Base-by-base conservation (phyloP, 2,797 vertebrate genomes). In the Ctenopoma multispine region DNA sequence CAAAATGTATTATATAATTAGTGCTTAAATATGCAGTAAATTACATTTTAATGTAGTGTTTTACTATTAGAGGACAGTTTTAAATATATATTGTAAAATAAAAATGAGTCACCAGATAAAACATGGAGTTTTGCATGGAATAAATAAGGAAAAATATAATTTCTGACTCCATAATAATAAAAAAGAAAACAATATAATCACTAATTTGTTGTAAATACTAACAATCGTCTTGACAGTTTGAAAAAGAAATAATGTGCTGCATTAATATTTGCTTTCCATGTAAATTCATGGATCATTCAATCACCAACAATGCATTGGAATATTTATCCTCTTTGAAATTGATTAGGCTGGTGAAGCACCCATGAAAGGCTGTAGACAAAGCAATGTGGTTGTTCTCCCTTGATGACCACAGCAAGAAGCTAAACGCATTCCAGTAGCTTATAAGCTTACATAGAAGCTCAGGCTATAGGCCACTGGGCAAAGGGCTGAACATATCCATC, bases 381-480 rank as follows among this genome's bases (percentile, higher is more conserved):
- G 83, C 53, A 36, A 40, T 17, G 24, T 75, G 74, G 73, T 77
- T 77, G 67, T 75, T 66, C 73, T 64, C 69, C 36, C 85, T 89
- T 89, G 86, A 91, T 84, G 86, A 86, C 75, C 82, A 54, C 75
- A 79, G 79, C 77, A 74, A 87, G 84, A 88, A 80, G 90, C 86
- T 81, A 84, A 73, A 90, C 51, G 82, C 90, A 94, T 93, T 94
- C 91, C 90, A 87, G 67, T 82, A 84, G 87, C 83, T 89, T 87
- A 88, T 80, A 83, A 84, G 86, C 83, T 87, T 85, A 89, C 84
- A 90, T 89, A 90, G 80, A 82, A 77, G 87, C 90, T 89, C 80
- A 60, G 87, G 75, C 87, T 86, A 85, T 69, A 85, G 91, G 86
- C 87, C 89, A 88, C 24, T 85, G 83, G 87, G 85, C 79, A 87